Evolutionary conservation across 2,113 vertebrate species (phyloP).

Genomic region (Zonotrichia leucophrys): DNA sequence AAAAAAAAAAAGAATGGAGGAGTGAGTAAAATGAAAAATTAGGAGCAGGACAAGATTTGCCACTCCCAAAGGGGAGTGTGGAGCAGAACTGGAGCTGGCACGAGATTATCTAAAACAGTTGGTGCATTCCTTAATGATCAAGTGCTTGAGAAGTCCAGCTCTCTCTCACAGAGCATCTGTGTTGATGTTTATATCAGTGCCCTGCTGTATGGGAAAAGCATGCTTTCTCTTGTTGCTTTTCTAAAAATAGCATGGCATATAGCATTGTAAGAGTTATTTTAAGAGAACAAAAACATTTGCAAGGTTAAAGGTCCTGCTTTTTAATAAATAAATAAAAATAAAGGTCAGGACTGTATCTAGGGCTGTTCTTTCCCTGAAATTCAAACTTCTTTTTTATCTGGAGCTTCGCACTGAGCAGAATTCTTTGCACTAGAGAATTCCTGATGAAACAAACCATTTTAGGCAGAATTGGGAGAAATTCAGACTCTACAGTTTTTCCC

Average conservation of each 20-base stretch:
- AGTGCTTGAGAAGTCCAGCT: constrained; percentile 85
- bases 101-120: constrained; percentile 97
- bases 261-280: constrained; percentile 81
- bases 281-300: constrained; percentile 79
- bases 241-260: constrained; percentile 80
- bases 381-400: constrained; percentile 42
- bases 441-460: constrained; percentile 57
- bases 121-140: constrained; percentile 99
- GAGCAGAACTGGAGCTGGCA: constrained; percentile 95
- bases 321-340: constrained; percentile 72
- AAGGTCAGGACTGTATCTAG: constrained; percentile 62
- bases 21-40: constrained; percentile 81
- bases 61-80: constrained; percentile 87
- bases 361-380: constrained; percentile 49
- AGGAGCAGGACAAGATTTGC: constrained; percentile 78
- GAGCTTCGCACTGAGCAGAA: constrained; percentile 25
- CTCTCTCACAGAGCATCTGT: constrained; percentile 88
- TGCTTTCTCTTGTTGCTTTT: constrained; percentile 77
- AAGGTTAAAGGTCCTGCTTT: constrained; percentile 77
- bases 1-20: constrained; percentile 67
- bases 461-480: constrained; percentile 31
- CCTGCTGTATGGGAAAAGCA: constrained; percentile 83
- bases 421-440: constrained; percentile 18
- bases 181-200: constrained; percentile 84
- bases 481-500: constrained; percentile 58